Evolutionary conservation across 2,113 vertebrate species (phyloP), one percentile per base, ranked within the genome.

Genomic region (Corapipo altera): DNA sequence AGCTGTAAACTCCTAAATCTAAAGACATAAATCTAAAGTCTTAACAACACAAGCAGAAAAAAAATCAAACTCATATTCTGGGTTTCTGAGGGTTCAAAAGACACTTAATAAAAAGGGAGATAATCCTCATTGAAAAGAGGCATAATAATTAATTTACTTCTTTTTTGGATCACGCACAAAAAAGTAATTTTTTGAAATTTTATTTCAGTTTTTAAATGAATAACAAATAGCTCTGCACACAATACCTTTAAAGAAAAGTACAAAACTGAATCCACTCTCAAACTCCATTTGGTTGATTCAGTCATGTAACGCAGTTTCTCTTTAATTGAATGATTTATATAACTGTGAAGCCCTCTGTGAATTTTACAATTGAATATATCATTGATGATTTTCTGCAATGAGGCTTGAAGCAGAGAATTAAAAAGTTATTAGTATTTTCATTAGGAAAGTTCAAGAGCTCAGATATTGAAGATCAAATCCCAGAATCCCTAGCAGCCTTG

Each of bases 381-480:
- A 77, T 57, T 71, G 69, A 77, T 52, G 52, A 91, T 89, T 92
- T 74, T 70, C 81, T 93, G 84, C 89, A 95, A 93, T 76, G 91
- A 95, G 62, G 62, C 94, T 91, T 96, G 87, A 95, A 91, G 73
- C 46, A 85, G 66, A 91, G 81, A 92, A 91, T 95, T 96, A 95
- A 95, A 95, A 93, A 79, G 44, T 79, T 95, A 75, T 91, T 91
- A 85, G 74, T 70, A 58, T 87, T 93, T 92, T 81, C 81, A 85
- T 95, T 87, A 94, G 70, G 58, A 82, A 87, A 91, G 86, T 94
- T 95, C 91, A 89, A 82, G 74, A 95, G 66, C 81, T 89, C 44
- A 92, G 49, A 61, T 88, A 89, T 4, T 82, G 81, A 67, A 85
- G 78, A 89, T 9, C 48, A 85, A 87, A 82, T 85, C 84, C 54